phyloP scores from a whole-genome alignment of 2,113 vertebrate species.

The Ammodytes dubius region DNA sequence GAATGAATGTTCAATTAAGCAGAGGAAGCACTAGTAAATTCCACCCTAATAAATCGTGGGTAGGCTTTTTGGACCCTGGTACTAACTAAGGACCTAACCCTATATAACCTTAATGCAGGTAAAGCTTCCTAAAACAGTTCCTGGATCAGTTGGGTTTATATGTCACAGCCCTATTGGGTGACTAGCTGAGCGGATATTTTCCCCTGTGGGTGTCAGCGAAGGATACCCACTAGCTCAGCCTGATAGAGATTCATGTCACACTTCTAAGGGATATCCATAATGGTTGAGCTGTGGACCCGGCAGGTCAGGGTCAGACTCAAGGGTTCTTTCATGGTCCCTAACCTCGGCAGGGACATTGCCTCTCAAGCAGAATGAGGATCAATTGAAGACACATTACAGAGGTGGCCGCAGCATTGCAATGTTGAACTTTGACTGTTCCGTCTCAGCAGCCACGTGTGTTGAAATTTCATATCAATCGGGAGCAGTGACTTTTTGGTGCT shows the following conservation, averaged over 20 bases:
- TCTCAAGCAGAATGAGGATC: slow-evolving; percentile 57
- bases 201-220: slow-evolving; percentile 12
- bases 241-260: slow-evolving; percentile 72
- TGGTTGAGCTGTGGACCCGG: slow-evolving; percentile 50
- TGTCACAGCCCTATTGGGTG: not conserved
- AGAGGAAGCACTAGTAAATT: not conserved
- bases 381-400: slow-evolving; percentile 52
- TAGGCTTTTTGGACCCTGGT: not conserved
- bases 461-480: slow-evolving; percentile 32
- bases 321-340: slow-evolving; percentile 71
- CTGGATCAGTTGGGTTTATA: not conserved
- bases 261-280: slow-evolving; percentile 46
- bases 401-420: slow-evolving; percentile 6
- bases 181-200: not conserved
- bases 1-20: not conserved
- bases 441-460: slow-evolving; percentile 18
- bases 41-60: not conserved
- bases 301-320: slow-evolving; percentile 70
- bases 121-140: not conserved
- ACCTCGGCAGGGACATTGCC: slow-evolving; percentile 56
- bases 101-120: not conserved
- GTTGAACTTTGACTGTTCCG: slow-evolving; percentile 45
- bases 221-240: slow-evolving; percentile 13
- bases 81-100: not conserved
- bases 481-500: not conserved